Percentiles rank a stretch among this genome's conserved stretches.
These are phyloP conservation scores for Temnothorax curvispinosus DNA, from an alignment of 1,140 invertebrate species.

Conservation along the genomic window DNA sequence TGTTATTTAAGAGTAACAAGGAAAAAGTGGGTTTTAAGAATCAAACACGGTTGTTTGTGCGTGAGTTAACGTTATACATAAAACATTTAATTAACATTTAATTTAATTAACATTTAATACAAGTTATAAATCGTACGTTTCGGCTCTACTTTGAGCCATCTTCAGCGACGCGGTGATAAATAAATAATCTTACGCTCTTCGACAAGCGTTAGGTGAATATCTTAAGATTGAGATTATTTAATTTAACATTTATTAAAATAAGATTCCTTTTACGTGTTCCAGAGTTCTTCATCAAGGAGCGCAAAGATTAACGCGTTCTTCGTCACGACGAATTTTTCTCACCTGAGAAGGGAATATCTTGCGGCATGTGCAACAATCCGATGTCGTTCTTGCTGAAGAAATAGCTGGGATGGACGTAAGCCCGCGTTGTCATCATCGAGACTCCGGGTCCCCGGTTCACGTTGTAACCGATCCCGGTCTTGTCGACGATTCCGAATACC, in stretches of 20 bases:
- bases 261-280: neutral
- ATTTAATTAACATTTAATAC: too few relatives aligned
- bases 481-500: conserved; percentile 65
- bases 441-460: conserved; percentile 57
- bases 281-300: neutral
- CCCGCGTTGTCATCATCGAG: conserved; percentile 62
- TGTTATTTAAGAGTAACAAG: neutral
- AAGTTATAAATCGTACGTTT: too few relatives aligned
- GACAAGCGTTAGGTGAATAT: too few relatives aligned
- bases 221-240: too few relatives aligned
- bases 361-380: conserved; percentile 67
- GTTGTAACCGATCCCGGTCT: conserved; percentile 62
- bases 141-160: too few relatives aligned
- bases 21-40: too few relatives aligned
- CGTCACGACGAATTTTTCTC: neutral
- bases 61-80: too few relatives aligned
- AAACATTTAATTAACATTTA: too few relatives aligned
- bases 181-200: too few relatives aligned
- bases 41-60: too few relatives aligned
- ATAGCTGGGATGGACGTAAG: conserved; percentile 54
- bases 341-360: conserved; percentile 64
- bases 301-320: neutral
- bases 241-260: too few relatives aligned
- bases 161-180: too few relatives aligned
- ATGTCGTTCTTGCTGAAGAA: conserved; percentile 57